Evolutionary conservation across 2,797 vertebrate genomes (phyloP).

Genomic region (Acridotheres tristis): DNA sequence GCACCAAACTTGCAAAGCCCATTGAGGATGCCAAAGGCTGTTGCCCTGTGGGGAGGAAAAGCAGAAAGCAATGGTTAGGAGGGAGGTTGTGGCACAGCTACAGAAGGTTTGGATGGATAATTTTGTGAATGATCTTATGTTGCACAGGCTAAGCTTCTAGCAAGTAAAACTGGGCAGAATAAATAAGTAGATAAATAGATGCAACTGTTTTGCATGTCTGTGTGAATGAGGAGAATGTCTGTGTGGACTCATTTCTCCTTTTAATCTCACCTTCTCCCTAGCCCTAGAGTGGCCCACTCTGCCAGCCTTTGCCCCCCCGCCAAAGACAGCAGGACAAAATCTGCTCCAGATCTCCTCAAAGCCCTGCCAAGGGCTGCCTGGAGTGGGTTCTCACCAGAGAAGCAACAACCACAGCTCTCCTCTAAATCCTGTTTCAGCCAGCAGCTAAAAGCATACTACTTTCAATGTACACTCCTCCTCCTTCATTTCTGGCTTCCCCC

Average conservation of each 20-base stretch:
- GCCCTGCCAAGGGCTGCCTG: not conserved
- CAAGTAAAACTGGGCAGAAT: not conserved
- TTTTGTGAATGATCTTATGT: not conserved
- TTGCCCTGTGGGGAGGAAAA: conserved; percentile 81
- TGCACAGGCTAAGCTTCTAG: not conserved
- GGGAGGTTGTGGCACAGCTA: not conserved
- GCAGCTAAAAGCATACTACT: not conserved
- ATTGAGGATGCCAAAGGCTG: conserved; percentile 94
- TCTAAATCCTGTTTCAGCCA: not conserved
- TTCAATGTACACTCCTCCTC: not conserved
- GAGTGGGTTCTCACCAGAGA: not conserved
- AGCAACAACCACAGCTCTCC: not conserved
- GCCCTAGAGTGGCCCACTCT: not conserved
- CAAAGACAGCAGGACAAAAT: not conserved
- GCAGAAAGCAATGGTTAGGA: not conserved
- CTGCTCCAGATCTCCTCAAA: not conserved
- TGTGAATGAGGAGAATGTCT: not conserved
- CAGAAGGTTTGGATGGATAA: not conserved
- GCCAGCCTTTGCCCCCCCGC: not conserved
- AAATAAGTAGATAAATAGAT: not conserved
- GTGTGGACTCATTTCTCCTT: not conserved
- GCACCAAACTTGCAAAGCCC: conserved; percentile 91
- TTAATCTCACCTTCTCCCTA: not conserved
- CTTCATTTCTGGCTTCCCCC: not conserved
- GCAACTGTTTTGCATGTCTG: not conserved